phyloP scores from a whole-genome alignment of 2,113 vertebrate species.

The Sitta europaea region DNA sequence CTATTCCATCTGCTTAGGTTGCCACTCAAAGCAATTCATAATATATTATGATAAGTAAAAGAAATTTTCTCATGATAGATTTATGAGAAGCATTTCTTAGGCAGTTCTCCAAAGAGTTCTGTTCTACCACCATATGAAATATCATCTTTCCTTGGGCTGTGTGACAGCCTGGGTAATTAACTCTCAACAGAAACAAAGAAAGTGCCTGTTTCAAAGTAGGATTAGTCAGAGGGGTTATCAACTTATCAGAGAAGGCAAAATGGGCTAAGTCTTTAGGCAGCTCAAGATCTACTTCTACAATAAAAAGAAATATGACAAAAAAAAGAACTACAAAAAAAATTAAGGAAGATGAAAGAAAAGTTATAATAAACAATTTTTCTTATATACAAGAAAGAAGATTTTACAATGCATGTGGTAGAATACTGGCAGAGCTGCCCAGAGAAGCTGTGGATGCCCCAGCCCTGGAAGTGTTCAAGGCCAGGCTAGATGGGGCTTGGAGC shows the following conservation, averaged over 20 bases:
- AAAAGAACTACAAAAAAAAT: neutral
- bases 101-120: slow-evolving; percentile 46
- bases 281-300: neutral
- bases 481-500: neutral
- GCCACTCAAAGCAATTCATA: slow-evolving; percentile 45
- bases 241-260: slow-evolving; percentile 38
- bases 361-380: neutral
- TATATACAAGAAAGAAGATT: neutral
- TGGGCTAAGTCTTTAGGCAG: neutral
- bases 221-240: slow-evolving; percentile 49
- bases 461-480: neutral
- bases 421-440: neutral
- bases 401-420: neutral
- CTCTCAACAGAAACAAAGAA: slow-evolving; percentile 53
- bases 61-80: slow-evolving; percentile 31
- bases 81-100: slow-evolving; percentile 48
- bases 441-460: neutral
- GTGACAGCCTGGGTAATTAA: slow-evolving; percentile 58
- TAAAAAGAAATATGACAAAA: neutral
- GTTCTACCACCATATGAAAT: neutral
- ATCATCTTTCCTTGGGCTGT: slow-evolving; percentile 33
- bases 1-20: neutral
- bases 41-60: slow-evolving; percentile 39
- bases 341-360: neutral
- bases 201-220: slow-evolving; percentile 11